Evolutionary conservation across 2,888 invertebrate species (phyloP).

Genomic region (Nemotelus nigrinus): DNA sequence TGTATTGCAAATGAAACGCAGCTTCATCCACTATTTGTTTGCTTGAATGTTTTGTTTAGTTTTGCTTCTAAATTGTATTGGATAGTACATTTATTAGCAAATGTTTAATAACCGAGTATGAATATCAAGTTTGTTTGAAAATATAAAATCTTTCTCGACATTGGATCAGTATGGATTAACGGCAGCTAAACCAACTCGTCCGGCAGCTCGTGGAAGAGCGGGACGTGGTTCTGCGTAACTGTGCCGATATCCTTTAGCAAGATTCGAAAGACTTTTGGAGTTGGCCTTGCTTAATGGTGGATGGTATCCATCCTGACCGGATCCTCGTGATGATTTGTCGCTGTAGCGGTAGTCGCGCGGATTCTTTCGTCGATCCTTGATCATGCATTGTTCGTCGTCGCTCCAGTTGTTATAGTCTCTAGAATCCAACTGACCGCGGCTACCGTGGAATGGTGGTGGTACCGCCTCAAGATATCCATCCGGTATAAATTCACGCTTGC

Average conservation of each 20-base stretch:
- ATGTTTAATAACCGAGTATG: background rate
- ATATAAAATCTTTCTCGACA: background rate
- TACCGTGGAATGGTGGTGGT: conserved; percentile 53
- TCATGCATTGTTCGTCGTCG: conserved; percentile 58
- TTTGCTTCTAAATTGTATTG: background rate
- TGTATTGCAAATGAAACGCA: conserved; percentile 32
- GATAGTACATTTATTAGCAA: too few relatives aligned
- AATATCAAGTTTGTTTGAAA: background rate
- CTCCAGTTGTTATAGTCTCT: conserved; percentile 58
- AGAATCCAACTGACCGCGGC: conserved; percentile 55
- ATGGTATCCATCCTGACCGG: conserved; percentile 5
- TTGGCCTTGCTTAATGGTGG: conserved; percentile 53
- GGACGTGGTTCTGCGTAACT: conserved; percentile 61
- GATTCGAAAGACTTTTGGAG: conserved; percentile 60
- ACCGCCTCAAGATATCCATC: conserved; percentile 48
- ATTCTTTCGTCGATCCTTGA: conserved; percentile 44
- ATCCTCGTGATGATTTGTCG: conserved; percentile 37
- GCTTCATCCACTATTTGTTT: background rate
- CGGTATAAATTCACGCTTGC: background rate
- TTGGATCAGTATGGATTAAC: conserved; percentile 59
- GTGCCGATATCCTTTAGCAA: conserved; percentile 64
- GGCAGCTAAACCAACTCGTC: conserved; percentile 64
- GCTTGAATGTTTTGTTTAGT: conserved; percentile 2
- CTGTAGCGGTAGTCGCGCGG: conserved; percentile 44
- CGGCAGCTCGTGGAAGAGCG: conserved; percentile 54